phyloP scores from a whole-genome alignment of 92 coral and sea anemone genomes.

The Diadumene lineata region DNA sequence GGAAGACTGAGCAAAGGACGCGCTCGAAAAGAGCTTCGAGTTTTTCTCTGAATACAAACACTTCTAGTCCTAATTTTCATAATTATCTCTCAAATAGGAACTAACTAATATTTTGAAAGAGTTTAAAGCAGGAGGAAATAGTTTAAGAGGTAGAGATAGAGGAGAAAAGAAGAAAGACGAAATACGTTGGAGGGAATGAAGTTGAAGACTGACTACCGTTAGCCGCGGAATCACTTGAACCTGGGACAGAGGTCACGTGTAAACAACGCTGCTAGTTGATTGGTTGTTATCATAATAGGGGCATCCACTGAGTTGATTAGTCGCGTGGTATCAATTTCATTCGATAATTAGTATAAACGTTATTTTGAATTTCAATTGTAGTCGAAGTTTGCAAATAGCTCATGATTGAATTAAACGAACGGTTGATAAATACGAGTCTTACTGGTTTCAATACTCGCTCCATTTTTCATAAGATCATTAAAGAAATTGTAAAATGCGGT shows the following conservation, averaged over 20 bases:
- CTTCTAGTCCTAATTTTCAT: conserved; percentile 79
- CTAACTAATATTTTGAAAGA: background rate
- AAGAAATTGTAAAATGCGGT: too few species aligned
- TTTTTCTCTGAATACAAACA: conserved; percentile 40
- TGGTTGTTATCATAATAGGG: conserved; percentile 75
- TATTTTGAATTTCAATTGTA: conserved; percentile 9
- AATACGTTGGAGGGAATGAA: conserved; percentile 15
- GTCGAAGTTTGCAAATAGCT: background rate
- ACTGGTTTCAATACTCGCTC: background rate
- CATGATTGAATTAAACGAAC: too few species aligned
- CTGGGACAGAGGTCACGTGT: conserved; percentile 57
- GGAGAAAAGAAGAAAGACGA: conserved; percentile 12
- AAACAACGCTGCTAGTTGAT: conserved; percentile 37
- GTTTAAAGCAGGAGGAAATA: background rate
- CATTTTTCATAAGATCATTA: too few species aligned
- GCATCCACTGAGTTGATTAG: conserved; percentile 81
- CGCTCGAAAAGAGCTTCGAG: conserved; percentile 66
- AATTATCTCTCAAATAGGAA: conserved; percentile 10
- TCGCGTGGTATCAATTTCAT: conserved; percentile 32
- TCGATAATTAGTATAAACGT: conserved; percentile 6
- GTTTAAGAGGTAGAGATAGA: conserved; percentile 1
- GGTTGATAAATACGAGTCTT: background rate
- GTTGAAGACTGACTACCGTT: conserved; percentile 41
- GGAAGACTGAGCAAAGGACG: conserved; percentile 75
- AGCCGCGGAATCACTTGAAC: conserved; percentile 34